Evolutionary conservation across 2,888 invertebrate genomes (phyloP).

Genomic region (Neocrepidodera transversa): DNA sequence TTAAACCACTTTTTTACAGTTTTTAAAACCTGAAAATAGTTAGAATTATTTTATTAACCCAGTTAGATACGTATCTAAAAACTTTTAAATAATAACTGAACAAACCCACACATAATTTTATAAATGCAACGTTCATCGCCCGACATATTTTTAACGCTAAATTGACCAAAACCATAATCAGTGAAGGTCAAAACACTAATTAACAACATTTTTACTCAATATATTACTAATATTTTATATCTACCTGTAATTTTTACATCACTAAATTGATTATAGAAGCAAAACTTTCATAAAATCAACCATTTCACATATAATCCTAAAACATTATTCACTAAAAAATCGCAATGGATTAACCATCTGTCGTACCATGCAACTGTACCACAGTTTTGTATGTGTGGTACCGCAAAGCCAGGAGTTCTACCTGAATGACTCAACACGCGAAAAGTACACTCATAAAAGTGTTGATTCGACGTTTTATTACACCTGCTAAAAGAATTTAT

Average conservation of each 20-base stretch:
- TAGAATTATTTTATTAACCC: too few relatives aligned
- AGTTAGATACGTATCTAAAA: too few relatives aligned
- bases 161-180: neutral
- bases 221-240: neutral
- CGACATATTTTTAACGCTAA: neutral
- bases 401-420: neutral
- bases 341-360: too few relatives aligned
- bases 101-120: too few relatives aligned
- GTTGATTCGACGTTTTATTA: neutral
- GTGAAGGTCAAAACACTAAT: neutral
- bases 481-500: neutral
- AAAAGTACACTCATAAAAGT: conserved; percentile 5
- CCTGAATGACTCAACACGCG: neutral
- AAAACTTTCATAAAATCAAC: neutral
- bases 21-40: too few relatives aligned
- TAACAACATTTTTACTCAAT: too few relatives aligned
- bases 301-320: neutral
- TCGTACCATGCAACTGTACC: neutral
- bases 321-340: neutral
- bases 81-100: too few relatives aligned
- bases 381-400: neutral
- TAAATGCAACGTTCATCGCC: neutral
- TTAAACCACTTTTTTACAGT: too few relatives aligned
- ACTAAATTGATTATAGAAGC: neutral
- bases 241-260: neutral